Evolutionary conservation across 2,797 vertebrate genomes (phyloP).

Genomic region (Channa striata): DNA sequence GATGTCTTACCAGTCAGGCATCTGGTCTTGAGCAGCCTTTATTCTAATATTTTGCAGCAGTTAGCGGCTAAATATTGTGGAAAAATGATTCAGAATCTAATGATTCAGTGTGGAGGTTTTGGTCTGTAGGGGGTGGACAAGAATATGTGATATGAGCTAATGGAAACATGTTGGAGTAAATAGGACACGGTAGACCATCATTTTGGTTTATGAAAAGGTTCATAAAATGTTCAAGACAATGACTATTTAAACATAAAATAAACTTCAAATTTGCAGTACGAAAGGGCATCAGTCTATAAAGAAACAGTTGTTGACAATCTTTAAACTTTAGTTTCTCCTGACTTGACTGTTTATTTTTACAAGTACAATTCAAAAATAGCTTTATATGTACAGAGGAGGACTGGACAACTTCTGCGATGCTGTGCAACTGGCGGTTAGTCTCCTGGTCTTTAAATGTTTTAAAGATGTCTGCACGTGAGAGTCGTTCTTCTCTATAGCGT

Average conservation of each 20-base stretch:
- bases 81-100: background rate
- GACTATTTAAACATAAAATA: too few species aligned
- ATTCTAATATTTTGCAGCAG: background rate
- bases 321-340: background rate
- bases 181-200: too few species aligned
- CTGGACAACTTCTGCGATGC: background rate
- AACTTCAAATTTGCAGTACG: too few species aligned
- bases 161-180: too few species aligned
- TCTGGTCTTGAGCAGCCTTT: background rate
- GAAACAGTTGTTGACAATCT: background rate
- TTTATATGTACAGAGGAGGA: background rate
- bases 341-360: too few species aligned
- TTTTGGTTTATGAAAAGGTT: too few species aligned
- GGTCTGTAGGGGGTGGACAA: background rate
- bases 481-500: background rate
- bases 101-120: background rate
- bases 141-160: background rate
- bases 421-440: background rate
- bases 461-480: background rate
- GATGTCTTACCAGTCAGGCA: background rate
- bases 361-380: background rate
- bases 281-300: too few species aligned
- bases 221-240: too few species aligned
- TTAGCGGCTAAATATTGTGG: background rate
- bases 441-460: background rate